A percentile compares a stretch with the other conserved stretches of the same genome.
Evolutionary conservation across 1,140 invertebrate genomes (phyloP).

Genomic region (Bradysia coprophila): DNA sequence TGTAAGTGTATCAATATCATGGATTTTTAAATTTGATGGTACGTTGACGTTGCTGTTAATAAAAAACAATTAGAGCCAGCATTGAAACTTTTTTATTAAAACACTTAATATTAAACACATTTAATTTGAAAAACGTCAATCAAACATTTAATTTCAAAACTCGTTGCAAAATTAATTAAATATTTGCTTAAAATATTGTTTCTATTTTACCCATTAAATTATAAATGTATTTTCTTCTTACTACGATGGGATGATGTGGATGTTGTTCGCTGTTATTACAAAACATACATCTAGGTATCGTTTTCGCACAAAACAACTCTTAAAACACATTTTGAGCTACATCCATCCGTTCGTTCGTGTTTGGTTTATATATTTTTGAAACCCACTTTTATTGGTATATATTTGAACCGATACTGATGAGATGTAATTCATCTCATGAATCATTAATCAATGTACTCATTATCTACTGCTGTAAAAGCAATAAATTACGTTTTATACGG

Average conservation of each 20-base stretch:
- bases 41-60: no score
- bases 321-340: background rate
- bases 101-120: no score
- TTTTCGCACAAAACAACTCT: no score
- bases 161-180: background rate
- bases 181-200: background rate
- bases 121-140: no score
- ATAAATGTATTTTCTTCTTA: background rate
- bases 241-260: no score
- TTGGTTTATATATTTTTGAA: background rate
- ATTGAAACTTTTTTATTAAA: no score
- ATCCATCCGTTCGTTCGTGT: background rate
- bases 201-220: background rate
- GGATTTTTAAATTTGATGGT: no score
- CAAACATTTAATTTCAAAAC: no score
- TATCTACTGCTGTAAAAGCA: conserved; percentile 2
- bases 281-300: no score
- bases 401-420: conserved; percentile 2
- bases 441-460: conserved; percentile 2
- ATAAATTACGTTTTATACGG: background rate
- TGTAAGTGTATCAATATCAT: no score
- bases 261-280: no score
- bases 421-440: conserved; percentile 2
- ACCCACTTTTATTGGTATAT: background rate
- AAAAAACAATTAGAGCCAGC: no score